Evolutionary conservation across 2,888 invertebrate species (phyloP), one percentile per base, ranked within the genome.

Genomic region (Drosophila setosimentum): DNA sequence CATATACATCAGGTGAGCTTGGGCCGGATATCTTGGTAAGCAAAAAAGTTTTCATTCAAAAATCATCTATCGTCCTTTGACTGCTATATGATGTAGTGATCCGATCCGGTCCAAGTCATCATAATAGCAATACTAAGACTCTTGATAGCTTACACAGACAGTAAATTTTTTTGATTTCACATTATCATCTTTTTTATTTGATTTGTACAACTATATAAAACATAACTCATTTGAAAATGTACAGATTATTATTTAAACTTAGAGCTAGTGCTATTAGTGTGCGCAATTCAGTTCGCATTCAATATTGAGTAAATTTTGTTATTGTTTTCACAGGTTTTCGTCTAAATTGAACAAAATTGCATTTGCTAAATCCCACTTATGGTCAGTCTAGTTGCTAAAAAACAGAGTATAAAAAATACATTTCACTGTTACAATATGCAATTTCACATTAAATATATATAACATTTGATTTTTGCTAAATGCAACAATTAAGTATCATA

Each of bases 401-500:
- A 76, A 57, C 18, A 71, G 45, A 64, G 59, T 76, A 80, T 65
- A 80, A 64, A 76, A 80, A 82, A 77, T 75, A 71, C 60, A 77
- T 53, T 68, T 77, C 53, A 73, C 49, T 53, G 53, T 55, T 60
- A 40, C 48, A 48, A 66, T 37, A 58, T 67, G 48, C 11, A 57
- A 48, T 64, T 58, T 64, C 57, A 67, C 42, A 82, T 60, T 55
- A 67, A 53, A 59, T 49, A 53, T 61, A 65, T 65, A 75, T 55
- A 80, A 63, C 37, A 58, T 74, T 65, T 60, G n/a, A 65, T 60
- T 64, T 68, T 70, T 67, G 68, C 76, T 87, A 87, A 87, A 87
- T 87, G 87, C 90, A 90, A 73, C 67, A 59, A 49, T 83, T 79
- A 90, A 86, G 76, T 88, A 83, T 74, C 76, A 83, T 70, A 67